phyloP scores from a whole-genome alignment of 2,888 invertebrate genomes.

The Balanococcus diminutus region DNA sequence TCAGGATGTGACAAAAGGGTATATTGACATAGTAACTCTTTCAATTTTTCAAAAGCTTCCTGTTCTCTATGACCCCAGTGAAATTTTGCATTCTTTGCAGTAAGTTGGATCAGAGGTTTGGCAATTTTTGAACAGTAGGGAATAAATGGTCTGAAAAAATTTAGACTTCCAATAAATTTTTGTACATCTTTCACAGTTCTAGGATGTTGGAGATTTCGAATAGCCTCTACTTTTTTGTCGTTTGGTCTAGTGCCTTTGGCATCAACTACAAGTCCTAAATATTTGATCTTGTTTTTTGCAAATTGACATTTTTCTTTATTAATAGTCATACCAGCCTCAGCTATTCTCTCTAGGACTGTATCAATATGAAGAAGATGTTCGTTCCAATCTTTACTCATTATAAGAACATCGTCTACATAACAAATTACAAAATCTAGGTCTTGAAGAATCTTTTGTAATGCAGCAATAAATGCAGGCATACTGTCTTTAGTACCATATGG shows the following conservation, averaged over 20 bases:
- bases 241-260: not conserved
- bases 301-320: too few relatives aligned
- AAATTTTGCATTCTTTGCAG: not conserved
- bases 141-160: slow-evolving; percentile 2
- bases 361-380: too few relatives aligned
- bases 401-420: not conserved
- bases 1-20: too few relatives aligned
- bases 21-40: too few relatives aligned
- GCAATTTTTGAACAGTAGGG: not conserved
- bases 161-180: slow-evolving; percentile 13
- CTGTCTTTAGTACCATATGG: too few relatives aligned
- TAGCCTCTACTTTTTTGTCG: not conserved
- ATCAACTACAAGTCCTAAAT: too few relatives aligned
- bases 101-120: not conserved
- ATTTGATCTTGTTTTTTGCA: too few relatives aligned
- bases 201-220: not conserved
- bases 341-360: too few relatives aligned
- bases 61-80: too few relatives aligned
- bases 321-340: too few relatives aligned
- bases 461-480: not conserved
- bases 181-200: not conserved
- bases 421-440: not conserved
- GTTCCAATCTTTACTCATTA: too few relatives aligned
- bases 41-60: too few relatives aligned
- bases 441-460: not conserved